Percentiles rank a stretch among this genome's conserved stretches.
These are phyloP conservation scores for Abscondita cerata DNA, from an alignment of 2,888 invertebrate species.

Conservation along the genomic window DNA sequence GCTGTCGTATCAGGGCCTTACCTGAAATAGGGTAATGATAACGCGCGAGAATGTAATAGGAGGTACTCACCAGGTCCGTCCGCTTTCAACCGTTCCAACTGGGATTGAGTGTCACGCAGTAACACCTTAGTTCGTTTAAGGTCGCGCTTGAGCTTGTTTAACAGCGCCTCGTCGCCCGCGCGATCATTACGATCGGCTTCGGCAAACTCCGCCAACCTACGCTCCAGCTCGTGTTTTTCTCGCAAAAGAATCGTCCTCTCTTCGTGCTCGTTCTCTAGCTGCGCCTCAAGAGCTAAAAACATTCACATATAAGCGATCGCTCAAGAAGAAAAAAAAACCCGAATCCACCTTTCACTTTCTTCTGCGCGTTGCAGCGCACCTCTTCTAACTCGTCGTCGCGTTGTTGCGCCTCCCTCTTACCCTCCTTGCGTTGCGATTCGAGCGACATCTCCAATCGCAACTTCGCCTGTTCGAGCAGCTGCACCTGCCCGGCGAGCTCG, in stretches of 20 bases:
- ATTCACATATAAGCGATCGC: slow-evolving; percentile 2
- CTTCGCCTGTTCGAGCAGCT: slow-evolving; percentile 91
- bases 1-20: slow-evolving; percentile 59
- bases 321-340: too few species aligned
- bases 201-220: slow-evolving; percentile 79
- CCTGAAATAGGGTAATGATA: slow-evolving; percentile 22
- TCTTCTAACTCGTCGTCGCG: slow-evolving; percentile 95
- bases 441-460: slow-evolving; percentile 91
- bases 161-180: slow-evolving; percentile 74
- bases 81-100: slow-evolving; percentile 86
- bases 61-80: slow-evolving; percentile 73
- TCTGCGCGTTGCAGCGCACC: slow-evolving; percentile 85
- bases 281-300: slow-evolving; percentile 82
- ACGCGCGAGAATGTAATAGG: neutral
- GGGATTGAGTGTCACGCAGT: slow-evolving; percentile 89
- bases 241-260: slow-evolving; percentile 85
- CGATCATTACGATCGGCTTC: slow-evolving; percentile 78
- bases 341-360: slow-evolving; percentile 90
- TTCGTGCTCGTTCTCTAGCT: slow-evolving; percentile 92
- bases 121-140: slow-evolving; percentile 89
- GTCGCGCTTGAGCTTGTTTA: slow-evolving; percentile 82
- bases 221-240: slow-evolving; percentile 91
- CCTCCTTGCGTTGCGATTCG: slow-evolving; percentile 91
- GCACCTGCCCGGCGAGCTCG: slow-evolving; percentile 82
- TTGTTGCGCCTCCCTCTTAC: slow-evolving; percentile 86